These are phyloP conservation scores for Rhynchomys soricoides DNA, from an alignment of 2,113 vertebrate genomes.

Conservation along the genomic window DNA sequence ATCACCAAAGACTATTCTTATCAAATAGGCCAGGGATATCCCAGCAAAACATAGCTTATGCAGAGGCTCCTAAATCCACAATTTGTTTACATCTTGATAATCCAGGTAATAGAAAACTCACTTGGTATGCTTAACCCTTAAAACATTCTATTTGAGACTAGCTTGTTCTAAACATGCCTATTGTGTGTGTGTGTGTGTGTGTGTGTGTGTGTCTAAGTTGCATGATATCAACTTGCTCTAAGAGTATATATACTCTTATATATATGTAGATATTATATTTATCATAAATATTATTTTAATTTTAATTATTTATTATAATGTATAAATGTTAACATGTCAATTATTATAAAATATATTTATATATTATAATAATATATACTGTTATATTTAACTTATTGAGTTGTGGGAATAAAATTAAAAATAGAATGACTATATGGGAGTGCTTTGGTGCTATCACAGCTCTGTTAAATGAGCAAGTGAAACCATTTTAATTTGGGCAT, in stretches of 20 bases:
- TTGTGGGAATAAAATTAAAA: too few relatives aligned
- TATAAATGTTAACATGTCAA: too few relatives aligned
- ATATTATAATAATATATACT: too few relatives aligned
- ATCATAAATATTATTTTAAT: too few relatives aligned
- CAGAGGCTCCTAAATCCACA: background rate
- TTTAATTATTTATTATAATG: too few relatives aligned
- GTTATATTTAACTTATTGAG: too few relatives aligned
- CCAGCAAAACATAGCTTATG: background rate
- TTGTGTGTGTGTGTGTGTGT: too few relatives aligned
- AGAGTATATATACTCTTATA: background rate
- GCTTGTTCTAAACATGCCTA: background rate
- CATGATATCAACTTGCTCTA: background rate
- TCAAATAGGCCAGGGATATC: background rate
- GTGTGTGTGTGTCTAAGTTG: too few relatives aligned
- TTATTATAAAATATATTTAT: too few relatives aligned
- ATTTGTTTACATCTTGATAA: background rate
- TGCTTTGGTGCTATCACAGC: background rate
- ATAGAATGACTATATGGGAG: background rate
- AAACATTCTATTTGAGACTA: background rate
- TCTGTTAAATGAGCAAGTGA: background rate
- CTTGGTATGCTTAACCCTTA: background rate
- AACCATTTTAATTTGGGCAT: background rate
- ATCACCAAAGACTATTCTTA: background rate
- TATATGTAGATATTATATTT: background rate
- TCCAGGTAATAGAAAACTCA: background rate